phyloP scores from a whole-genome alignment of 2,888 invertebrate species.

The Dorcus hopei region DNA sequence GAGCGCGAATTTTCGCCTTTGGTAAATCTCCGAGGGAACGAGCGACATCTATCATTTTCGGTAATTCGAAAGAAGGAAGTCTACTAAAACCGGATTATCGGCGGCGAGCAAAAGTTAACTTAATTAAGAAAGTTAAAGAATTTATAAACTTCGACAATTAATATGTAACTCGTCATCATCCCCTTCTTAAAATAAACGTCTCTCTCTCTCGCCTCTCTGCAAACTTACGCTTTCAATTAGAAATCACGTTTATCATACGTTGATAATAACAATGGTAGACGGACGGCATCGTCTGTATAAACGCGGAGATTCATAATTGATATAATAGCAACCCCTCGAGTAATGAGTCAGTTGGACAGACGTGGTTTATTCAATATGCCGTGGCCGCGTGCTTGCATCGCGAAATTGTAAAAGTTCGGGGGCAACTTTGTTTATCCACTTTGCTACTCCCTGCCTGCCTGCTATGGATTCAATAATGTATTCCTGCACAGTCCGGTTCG shows the following conservation, averaged over 20 bases:
- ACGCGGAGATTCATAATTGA: slow-evolving; percentile 42
- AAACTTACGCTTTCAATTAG: background rate
- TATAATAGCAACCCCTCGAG: slow-evolving; percentile 43
- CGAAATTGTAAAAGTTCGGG: slow-evolving; percentile 36
- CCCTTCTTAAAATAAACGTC: no score
- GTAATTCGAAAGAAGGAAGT: no score
- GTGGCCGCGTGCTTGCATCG: slow-evolving; percentile 21
- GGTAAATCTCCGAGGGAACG: no score
- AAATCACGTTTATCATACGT: background rate
- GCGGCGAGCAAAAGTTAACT: no score
- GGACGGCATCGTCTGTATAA: slow-evolving; percentile 5
- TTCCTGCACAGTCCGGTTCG: slow-evolving; percentile 20
- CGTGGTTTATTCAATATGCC: slow-evolving; percentile 20
- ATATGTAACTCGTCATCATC: no score
- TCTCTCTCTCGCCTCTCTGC: no score
- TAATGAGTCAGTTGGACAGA: slow-evolving; percentile 45
- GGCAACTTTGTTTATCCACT: slow-evolving; percentile 36
- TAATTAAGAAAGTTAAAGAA: no score
- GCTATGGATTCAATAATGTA: slow-evolving; percentile 25
- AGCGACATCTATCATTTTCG: no score
- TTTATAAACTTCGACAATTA: no score
- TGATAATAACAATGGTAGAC: slow-evolving; percentile 7
- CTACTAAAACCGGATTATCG: no score
- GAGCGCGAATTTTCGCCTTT: background rate
- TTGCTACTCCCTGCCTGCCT: slow-evolving; percentile 22